Conservation (phyloP, 2,888 invertebrate species). For the Microctonus brassicae region DNA sequence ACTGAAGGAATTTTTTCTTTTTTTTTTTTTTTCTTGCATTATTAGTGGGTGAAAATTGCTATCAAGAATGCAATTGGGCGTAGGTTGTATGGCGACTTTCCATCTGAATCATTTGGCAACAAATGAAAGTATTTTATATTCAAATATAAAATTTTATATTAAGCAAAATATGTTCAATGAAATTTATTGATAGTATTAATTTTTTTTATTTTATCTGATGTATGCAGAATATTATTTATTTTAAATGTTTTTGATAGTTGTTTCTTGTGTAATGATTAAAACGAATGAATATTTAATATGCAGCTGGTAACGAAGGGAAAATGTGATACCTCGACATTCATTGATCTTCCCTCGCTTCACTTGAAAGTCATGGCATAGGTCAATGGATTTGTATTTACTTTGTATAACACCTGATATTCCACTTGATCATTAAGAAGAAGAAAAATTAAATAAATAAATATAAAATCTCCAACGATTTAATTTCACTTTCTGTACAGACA, state of each 20-base stretch:
- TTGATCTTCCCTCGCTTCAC: neutral
- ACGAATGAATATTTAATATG: neutral
- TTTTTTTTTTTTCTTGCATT: neutral
- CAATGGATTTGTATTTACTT: slow-evolving; percentile 14
- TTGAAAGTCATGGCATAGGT: slow-evolving; percentile 47
- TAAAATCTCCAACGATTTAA: slow-evolving; percentile 8
- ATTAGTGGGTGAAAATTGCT: neutral
- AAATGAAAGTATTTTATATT: neutral
- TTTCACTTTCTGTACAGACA: slow-evolving; percentile 16
- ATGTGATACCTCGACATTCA: slow-evolving; percentile 2
- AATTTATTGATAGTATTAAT: too few species aligned
- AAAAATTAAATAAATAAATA: too few species aligned
- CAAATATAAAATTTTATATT: too few species aligned
- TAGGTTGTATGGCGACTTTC: neutral
- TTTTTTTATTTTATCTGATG: too few species aligned
- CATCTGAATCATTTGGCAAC: neutral
- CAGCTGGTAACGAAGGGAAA: neutral
- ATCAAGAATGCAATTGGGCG: neutral
- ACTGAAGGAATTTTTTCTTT: neutral
- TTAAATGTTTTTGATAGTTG: too few species aligned
- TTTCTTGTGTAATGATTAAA: too few species aligned
- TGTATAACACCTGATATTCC: slow-evolving; percentile 1
- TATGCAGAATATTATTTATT: too few species aligned
- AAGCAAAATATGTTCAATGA: too few species aligned
- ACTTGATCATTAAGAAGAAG: neutral